Percentiles rank a stretch among this genome's conserved stretches.
Evolutionary conservation across 2,797 vertebrate species (phyloP).

Genomic region (Bovichtus variegatus): DNA sequence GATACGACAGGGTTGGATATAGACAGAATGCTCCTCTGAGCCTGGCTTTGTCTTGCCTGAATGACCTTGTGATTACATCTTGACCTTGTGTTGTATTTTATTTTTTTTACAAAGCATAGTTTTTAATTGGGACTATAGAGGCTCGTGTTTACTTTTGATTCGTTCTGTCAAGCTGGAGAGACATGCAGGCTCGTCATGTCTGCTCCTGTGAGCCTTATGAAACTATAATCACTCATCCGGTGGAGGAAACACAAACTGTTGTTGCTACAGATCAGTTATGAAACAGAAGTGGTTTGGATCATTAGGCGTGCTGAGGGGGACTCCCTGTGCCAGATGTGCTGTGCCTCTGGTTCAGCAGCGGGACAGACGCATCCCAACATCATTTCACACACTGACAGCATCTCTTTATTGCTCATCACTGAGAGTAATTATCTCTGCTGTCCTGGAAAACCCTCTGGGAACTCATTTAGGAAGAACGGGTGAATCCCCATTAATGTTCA

Average conservation of each 20-base stretch:
- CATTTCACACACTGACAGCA: constrained; percentile 43
- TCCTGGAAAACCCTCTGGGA: constrained; percentile 40
- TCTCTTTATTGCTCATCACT: constrained; percentile 46
- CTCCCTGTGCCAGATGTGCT: constrained; percentile 61
- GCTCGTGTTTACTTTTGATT: background rate
- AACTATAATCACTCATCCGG: constrained; percentile 9
- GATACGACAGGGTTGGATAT: background rate
- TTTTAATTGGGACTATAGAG: constrained; percentile 1
- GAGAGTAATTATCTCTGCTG: constrained; percentile 61
- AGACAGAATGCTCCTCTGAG: background rate
- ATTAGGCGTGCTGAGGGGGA: constrained; percentile 43
- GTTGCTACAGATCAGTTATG: constrained; percentile 26
- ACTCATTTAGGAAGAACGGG: constrained; percentile 20
- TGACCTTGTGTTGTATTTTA: constrained; percentile 5
- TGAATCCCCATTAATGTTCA: constrained; percentile 41
- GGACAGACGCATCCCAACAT: constrained; percentile 36
- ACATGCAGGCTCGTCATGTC: background rate
- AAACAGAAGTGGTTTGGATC: constrained; percentile 40
- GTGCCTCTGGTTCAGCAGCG: constrained; percentile 40
- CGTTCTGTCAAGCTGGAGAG: background rate
- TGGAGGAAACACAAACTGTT: constrained; percentile 15
- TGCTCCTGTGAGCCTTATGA: constrained; percentile 9
- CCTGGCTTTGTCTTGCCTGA: background rate
- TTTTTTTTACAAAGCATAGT: background rate
- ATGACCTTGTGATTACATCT: background rate